Percentiles rank a stretch among this genome's conserved stretches.
Conservation (phyloP, 2,113 vertebrate genomes). For the Misgurnus mizolepis region DNA sequence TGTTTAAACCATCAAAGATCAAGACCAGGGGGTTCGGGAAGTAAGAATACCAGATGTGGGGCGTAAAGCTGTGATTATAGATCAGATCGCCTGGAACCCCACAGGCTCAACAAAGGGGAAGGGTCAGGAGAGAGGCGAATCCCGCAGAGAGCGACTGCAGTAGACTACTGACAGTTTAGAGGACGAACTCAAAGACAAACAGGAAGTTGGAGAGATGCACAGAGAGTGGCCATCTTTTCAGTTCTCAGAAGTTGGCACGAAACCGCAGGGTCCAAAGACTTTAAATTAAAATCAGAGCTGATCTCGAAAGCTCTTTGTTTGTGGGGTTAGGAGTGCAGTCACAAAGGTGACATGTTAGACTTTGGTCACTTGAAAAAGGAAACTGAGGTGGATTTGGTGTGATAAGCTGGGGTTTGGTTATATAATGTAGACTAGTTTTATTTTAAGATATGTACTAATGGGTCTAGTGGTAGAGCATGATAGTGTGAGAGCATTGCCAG, state of each 20-base stretch:
- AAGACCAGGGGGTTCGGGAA: conserved; percentile 1
- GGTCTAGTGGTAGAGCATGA: background rate
- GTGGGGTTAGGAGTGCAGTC: background rate
- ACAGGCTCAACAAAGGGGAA: conserved; percentile 30
- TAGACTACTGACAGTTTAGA: conserved; percentile 39
- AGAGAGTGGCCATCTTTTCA: conserved; percentile 33
- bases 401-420: background rate
- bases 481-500: no score
- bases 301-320: conserved; percentile 26
- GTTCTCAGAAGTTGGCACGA: conserved; percentile 14
- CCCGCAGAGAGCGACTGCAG: conserved; percentile 41
- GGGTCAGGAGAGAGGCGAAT: conserved; percentile 25
- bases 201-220: conserved; percentile 43
- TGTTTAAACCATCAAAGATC: conserved; percentile 29
- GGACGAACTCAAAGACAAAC: conserved; percentile 50
- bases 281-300: conserved; percentile 46
- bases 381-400: background rate
- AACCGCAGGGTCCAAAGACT: conserved; percentile 25
- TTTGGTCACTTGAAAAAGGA: background rate
- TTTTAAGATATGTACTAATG: background rate
- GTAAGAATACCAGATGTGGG: conserved; percentile 7
- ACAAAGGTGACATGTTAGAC: background rate
- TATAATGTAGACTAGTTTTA: background rate
- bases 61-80: conserved; percentile 15
- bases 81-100: conserved; percentile 34